Conservation (phyloP, 1,140 invertebrate species). For the Drosophila ambigua region DNA sequence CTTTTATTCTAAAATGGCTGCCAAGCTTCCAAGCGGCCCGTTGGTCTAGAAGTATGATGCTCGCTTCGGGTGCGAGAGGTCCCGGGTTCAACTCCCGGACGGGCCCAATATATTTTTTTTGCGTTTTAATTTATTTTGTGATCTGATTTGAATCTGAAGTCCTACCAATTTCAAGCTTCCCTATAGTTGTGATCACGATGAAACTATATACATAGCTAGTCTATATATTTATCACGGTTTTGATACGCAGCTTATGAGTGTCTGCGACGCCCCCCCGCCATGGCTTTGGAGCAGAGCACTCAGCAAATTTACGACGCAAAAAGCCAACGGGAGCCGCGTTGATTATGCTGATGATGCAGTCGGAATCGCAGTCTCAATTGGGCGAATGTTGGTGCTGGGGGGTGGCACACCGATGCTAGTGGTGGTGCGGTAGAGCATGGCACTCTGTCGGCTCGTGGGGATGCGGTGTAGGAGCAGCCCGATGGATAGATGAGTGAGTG, state of each 20-base stretch:
- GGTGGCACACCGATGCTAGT: neutral
- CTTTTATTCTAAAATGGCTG: too few species aligned
- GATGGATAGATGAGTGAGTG: neutral
- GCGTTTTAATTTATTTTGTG: too few species aligned
- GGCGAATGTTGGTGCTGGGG: neutral
- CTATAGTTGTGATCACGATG: too few species aligned
- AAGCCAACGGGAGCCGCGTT: constrained; percentile 77
- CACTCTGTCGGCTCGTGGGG: constrained; percentile 3
- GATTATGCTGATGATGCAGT: constrained; percentile 82
- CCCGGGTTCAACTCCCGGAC: constrained; percentile 93
- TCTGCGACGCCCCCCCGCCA: constrained; percentile 11
- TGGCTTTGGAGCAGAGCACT: constrained; percentile 55
- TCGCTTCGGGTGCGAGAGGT: constrained; percentile 92
- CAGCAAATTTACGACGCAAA: constrained; percentile 80
- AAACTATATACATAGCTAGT: too few species aligned
- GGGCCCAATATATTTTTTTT: constrained; percentile 85
- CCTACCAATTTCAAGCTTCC: too few species aligned
- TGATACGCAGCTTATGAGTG: constrained; percentile 20
- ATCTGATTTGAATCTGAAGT: too few species aligned
- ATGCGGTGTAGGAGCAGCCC: neutral
- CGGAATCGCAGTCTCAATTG: constrained; percentile 42
- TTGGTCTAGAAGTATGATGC: constrained; percentile 82
- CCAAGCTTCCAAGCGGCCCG: constrained; percentile 57
- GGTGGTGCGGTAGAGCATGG: constrained; percentile 1
- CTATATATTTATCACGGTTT: too few species aligned